These are phyloP conservation scores for Todiramphus saurophagus DNA, from an alignment of 2,113 vertebrate species.

Conservation along the genomic window DNA sequence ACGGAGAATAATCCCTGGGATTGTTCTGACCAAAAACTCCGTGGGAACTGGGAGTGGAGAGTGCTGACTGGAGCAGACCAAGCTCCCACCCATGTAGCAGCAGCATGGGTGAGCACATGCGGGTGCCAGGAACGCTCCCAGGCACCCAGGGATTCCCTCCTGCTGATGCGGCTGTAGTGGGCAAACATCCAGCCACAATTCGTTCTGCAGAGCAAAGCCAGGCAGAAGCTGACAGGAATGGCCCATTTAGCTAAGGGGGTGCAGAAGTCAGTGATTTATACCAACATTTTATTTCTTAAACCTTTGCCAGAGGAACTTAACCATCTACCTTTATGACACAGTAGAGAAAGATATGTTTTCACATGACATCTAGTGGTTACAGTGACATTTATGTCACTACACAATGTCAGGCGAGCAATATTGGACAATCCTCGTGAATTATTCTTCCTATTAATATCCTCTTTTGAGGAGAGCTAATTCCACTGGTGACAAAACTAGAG, in stretches of 20 bases:
- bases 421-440: not conserved
- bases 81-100: not conserved
- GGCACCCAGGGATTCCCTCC: not conserved
- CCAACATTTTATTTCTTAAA: not conserved
- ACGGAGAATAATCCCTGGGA: not conserved
- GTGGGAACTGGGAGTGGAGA: not conserved
- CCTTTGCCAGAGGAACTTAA: not conserved
- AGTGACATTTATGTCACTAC: not conserved
- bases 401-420: not conserved
- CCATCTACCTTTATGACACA: not conserved
- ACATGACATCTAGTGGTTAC: not conserved
- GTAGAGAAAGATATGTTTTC: not conserved
- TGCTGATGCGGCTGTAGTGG: not conserved
- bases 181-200: not conserved
- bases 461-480: not conserved
- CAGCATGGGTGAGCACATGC: fast-evolving
- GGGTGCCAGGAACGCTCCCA: not conserved
- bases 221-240: not conserved
- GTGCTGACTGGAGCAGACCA: not conserved
- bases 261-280: not conserved
- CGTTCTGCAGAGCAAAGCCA: not conserved
- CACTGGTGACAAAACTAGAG: not conserved
- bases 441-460: not conserved
- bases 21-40: not conserved
- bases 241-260: not conserved